These are phyloP conservation scores for Bambusicola thoracicus DNA, from an alignment of 2,113 vertebrate species.

Conservation along the genomic window DNA sequence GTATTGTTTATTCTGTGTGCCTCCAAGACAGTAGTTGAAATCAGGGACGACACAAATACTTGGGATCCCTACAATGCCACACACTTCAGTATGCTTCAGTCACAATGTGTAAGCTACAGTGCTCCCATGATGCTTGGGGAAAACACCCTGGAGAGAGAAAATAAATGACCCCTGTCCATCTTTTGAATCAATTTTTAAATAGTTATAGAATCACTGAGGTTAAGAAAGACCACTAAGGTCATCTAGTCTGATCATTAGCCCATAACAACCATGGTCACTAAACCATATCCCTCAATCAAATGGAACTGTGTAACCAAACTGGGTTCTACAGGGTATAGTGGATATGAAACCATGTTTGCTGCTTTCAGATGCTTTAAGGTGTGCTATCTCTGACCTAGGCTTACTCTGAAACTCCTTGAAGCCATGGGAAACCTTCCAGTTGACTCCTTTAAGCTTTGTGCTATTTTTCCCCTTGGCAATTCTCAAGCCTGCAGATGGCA, in stretches of 20 bases:
- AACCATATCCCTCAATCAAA: too few relatives aligned
- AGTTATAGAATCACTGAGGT: too few relatives aligned
- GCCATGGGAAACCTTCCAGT: neutral
- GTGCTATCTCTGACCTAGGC: neutral
- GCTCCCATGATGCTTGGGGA: too few relatives aligned
- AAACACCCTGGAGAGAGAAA: too few relatives aligned
- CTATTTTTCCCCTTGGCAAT: neutral
- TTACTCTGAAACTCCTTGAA: neutral
- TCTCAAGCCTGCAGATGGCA: neutral
- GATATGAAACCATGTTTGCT: neutral
- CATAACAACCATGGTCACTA: too few relatives aligned
- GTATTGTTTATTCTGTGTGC: neutral
- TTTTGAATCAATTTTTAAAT: too few relatives aligned
- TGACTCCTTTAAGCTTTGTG: constrained; percentile 8
- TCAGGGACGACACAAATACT: neutral
- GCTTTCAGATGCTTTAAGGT: neutral
- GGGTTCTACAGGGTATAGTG: neutral
- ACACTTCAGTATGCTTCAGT: neutral
- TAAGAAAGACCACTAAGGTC: too few relatives aligned
- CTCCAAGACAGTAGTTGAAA: neutral
- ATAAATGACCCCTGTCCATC: too few relatives aligned
- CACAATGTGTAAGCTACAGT: neutral
- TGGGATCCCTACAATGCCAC: neutral
- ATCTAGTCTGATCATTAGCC: too few relatives aligned
- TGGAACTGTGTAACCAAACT: rapidly evolving